Base-by-base conservation (phyloP, 2,797 vertebrate species). In the Xiphophorus birchmanni region DNA sequence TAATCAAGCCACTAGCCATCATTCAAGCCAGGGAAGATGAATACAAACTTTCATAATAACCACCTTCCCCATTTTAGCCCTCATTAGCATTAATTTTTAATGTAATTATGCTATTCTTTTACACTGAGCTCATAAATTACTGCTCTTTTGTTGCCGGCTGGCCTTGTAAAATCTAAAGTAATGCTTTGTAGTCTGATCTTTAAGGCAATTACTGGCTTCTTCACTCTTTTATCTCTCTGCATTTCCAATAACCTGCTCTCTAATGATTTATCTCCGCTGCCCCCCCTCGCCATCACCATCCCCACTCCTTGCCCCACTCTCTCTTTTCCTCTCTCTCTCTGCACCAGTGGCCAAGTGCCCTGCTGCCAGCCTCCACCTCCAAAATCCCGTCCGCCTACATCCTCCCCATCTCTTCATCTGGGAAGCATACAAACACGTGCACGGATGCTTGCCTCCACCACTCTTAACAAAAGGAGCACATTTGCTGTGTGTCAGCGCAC, bases 21-120 rank as follows among this genome's bases (percentile, higher is more conserved):
- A 98, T 96, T 99, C 97, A 98, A 97, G 94, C 97, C 96, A 82
- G 95, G 94, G 96, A 98, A 99, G 98, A 99, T 99, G 98, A 99
- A 99, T 99, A 99, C 97, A 98, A 99, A 99, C 98, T 99, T 99
- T 99, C 97, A 98, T 99, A 99, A 99, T 98, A 99, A 99, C 98
- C 98, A 98, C 98, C 98, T 98, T 99, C 97, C 97, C 97, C 97
- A 98, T 99, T 99, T 98, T 97, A 98, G 97, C 97, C 97, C 98
- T 99, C 98, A 99, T 99, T 99, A 99, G 97, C 98, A 99, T 99
- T 98, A 97, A 99, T 99, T 99, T 99, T 99, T 99, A 99, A 99
- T 99, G 98, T 96, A 99, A 99, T 99, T 99, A 99, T 98, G 98
- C 98, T 98, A 98, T 99, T 99, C 97, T 99, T 99, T 99, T 99